Conservation (phyloP, 2,888 invertebrate species). For the Dioctria linearis region DNA sequence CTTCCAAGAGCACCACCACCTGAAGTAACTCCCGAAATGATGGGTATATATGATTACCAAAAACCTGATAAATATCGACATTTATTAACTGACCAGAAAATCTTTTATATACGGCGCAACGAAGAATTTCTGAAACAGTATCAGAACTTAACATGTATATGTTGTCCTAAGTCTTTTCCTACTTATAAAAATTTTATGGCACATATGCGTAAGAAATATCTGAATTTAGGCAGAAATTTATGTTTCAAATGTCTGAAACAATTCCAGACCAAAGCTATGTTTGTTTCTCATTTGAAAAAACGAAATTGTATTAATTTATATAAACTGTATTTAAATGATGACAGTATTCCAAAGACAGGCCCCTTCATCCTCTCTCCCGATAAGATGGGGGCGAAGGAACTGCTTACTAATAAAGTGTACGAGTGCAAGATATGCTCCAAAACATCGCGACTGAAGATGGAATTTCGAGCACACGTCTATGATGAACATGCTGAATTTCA, state of each 20-base stretch:
- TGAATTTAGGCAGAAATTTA: slow-evolving; percentile 67
- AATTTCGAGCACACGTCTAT: slow-evolving; percentile 70
- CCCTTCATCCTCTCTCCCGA: slow-evolving; percentile 62
- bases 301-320: slow-evolving; percentile 70
- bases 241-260: slow-evolving; percentile 71
- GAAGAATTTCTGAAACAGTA: slow-evolving; percentile 70
- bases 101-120: slow-evolving; percentile 68
- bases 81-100: slow-evolving; percentile 67
- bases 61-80: slow-evolving; percentile 70
- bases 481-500: slow-evolving; percentile 69
- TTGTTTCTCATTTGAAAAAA: slow-evolving; percentile 70
- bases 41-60: slow-evolving; percentile 68
- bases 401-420: slow-evolving; percentile 70
- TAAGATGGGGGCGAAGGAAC: slow-evolving; percentile 69
- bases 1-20: not conserved
- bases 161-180: slow-evolving; percentile 68
- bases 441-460: slow-evolving; percentile 69
- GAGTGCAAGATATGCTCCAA: slow-evolving; percentile 70
- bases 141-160: slow-evolving; percentile 70
- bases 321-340: slow-evolving; percentile 65
- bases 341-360: slow-evolving; percentile 62
- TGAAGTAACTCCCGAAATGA: slow-evolving; percentile 59
- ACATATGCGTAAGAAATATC: slow-evolving; percentile 70
- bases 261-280: slow-evolving; percentile 70
- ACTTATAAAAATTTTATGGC: slow-evolving; percentile 71